Base-by-base conservation (phyloP, 1,140 invertebrate species). In the Magallana angulata region DNA sequence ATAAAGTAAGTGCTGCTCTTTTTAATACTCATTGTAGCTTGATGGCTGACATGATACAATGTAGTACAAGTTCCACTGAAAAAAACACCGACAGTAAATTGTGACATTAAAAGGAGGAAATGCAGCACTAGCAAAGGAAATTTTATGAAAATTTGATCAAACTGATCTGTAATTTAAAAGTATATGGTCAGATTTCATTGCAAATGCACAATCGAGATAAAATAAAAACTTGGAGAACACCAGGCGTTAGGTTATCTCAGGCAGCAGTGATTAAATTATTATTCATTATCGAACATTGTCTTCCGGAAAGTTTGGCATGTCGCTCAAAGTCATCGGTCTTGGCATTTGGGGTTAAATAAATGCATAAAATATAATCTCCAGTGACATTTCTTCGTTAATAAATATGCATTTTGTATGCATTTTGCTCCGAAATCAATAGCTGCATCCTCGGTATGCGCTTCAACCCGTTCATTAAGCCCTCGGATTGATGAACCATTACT, bases 381-480 rank as follows among this genome's bases (percentile, higher is more conserved):
- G 36, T 76, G 68, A 30, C 68, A 76, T 76, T 76, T 76, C 24
- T n/a, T 12, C 12, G 24, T 12, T 30, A 76, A 76, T 76, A 76
- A 76, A 76, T 76, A 76, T 76, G 68, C 68, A 76, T 76, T 76
- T 76, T 76, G 68, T 76, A 76, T 76, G 68, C 68, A 76, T 76
- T 76, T 30, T 76, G 68, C 24, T 30, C 68, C 8, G 68, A 76
- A 76, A 76, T 76, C 68, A 76, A 76, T 76, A 76, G 18, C 68
- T 76, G 68, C 68, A 76, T 76, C 68, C 68, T 76, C 68, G 68
- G 68, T 30, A 30, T 30, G 68, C 24, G 68, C 68, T 30, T 76
- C 68, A 76, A 76, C 68, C 68, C 36, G 18, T 76, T 76, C 68
- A 76, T 76, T 76, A 76, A 76, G 36, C 18, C 68, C 36, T 76